Conservation (phyloP, 2,797 vertebrate species). For the Dicrostonyx torquatus region DNA sequence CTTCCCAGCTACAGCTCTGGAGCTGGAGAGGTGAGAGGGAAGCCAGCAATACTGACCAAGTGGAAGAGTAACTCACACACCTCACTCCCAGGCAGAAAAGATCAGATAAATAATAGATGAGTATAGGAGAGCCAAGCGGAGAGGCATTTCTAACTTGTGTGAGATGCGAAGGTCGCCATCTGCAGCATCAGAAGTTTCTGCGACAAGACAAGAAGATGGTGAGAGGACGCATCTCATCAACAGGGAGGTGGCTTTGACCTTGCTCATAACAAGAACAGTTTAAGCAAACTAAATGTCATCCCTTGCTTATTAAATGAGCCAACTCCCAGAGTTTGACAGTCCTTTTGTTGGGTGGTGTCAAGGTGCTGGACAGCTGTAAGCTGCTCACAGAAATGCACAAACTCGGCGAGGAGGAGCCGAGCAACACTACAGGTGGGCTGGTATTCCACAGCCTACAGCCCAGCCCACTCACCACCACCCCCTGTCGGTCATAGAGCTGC, state of each 20-base stretch:
- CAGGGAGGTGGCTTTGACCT: neutral
- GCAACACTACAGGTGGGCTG: neutral
- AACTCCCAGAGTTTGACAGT: neutral
- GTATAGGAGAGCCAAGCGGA: neutral
- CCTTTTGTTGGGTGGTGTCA: neutral
- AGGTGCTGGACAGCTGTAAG: neutral
- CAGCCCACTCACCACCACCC: neutral
- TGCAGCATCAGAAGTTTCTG: neutral
- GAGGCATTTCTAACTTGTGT: neutral
- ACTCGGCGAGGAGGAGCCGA: rapidly evolving
- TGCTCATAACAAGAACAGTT: neutral
- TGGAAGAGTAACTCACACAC: neutral
- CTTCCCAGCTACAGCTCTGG: neutral
- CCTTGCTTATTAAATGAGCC: neutral
- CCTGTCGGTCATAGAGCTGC: neutral
- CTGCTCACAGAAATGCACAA: neutral
- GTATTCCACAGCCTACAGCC: rapidly evolving
- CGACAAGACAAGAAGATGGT: neutral
- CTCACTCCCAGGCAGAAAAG: neutral
- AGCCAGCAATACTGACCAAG: neutral
- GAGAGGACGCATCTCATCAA: neutral
- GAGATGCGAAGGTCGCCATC: neutral
- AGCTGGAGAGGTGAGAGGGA: neutral
- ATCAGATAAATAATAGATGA: neutral
- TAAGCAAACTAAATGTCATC: neutral